A percentile compares a stretch with the other conserved stretches of the same genome.
phyloP scores from a whole-genome alignment of 2,888 invertebrate species.

The Rosalia funebris region DNA sequence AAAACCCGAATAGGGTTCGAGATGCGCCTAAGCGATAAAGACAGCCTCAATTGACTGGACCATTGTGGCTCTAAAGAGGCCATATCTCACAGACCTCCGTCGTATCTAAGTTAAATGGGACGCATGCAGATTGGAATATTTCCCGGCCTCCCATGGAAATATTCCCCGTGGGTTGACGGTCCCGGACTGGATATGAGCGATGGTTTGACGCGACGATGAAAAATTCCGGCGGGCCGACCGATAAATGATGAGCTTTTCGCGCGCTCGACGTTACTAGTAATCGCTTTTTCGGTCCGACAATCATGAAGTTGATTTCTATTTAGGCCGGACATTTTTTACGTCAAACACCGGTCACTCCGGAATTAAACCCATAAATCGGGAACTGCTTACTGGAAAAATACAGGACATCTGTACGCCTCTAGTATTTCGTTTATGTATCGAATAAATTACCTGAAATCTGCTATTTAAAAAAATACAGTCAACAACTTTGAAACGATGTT shows the following conservation, averaged over 20 bases:
- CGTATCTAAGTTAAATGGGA: constrained; percentile 47
- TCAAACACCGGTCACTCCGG: constrained; percentile 6
- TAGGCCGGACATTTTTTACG: constrained; percentile 22
- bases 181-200: constrained; percentile 17
- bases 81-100: constrained; percentile 42
- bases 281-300: constrained; percentile 20
- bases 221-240: constrained; percentile 8
- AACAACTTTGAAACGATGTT: too few relatives aligned
- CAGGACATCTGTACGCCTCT: too few relatives aligned
- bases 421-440: too few relatives aligned
- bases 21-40: constrained; percentile 45
- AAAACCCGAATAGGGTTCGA: constrained; percentile 12
- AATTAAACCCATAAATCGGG: constrained; percentile 3
- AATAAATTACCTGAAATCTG: too few relatives aligned
- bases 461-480: too few relatives aligned
- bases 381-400: constrained; percentile 1
- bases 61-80: constrained; percentile 40
- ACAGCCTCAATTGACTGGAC: constrained; percentile 44
- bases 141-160: constrained; percentile 17
- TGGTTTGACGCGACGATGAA: constrained; percentile 11
- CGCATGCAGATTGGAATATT: constrained; percentile 47
- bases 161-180: constrained; percentile 18
- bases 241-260: constrained; percentile 14
- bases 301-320: constrained; percentile 26
- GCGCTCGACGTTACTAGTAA: constrained; percentile 22